Conservation (phyloP, 2,113 vertebrate genomes). For the Damaliscus lunatus region DNA sequence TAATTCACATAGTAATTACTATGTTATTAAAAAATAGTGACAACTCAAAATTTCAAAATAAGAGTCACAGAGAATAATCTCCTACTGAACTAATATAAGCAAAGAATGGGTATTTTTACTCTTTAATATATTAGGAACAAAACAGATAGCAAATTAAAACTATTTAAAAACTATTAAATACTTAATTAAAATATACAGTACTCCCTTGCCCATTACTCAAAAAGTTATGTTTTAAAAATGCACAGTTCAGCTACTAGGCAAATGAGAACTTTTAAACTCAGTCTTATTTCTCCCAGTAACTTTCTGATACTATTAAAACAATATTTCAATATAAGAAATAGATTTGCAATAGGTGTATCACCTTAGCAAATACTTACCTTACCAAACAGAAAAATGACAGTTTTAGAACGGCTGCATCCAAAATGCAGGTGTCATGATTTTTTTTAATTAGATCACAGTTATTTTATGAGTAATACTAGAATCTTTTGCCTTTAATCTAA, state of each 20-base stretch:
- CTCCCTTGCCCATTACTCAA: not conserved
- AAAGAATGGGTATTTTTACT: not conserved
- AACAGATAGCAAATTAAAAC: not conserved
- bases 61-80: not conserved
- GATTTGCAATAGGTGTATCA: not conserved
- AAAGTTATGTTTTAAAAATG: not conserved
- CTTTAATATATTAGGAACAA: not conserved
- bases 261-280: not conserved
- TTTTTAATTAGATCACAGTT: not conserved
- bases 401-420: not conserved
- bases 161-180: not conserved
- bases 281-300: not conserved
- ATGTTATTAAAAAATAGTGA: not conserved
- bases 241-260: not conserved
- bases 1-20: not conserved
- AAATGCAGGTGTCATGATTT: not conserved
- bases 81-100: not conserved
- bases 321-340: not conserved
- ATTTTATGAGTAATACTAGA: not conserved
- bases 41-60: constrained; percentile 29
- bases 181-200: not conserved
- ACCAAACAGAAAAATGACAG: not conserved
- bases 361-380: constrained; percentile 47
- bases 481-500: not conserved
- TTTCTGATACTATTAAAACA: not conserved